Evolutionary conservation across 1,140 invertebrate species (phyloP).

Genomic region (Diabrotica virgifera): DNA sequence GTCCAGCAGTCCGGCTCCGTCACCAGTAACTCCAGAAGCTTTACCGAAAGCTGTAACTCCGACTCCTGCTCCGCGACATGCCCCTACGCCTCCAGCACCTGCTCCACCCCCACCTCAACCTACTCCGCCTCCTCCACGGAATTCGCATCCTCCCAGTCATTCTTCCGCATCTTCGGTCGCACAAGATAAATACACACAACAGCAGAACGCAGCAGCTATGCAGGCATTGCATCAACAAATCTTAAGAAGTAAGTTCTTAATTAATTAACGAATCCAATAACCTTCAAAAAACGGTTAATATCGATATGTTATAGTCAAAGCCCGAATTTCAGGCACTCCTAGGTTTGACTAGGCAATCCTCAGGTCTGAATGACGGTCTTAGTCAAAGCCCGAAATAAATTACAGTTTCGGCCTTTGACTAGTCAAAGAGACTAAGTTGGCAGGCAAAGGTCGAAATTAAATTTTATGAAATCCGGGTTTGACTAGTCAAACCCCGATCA

Average conservation of each 20-base stretch:
- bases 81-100: constrained; percentile 49
- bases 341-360: too few species aligned
- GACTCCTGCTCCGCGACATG: constrained; percentile 53
- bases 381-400: too few species aligned
- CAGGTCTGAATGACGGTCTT: too few species aligned
- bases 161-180: constrained; percentile 52
- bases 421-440: too few species aligned
- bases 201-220: constrained; percentile 66
- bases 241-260: constrained; percentile 60
- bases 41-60: constrained; percentile 57
- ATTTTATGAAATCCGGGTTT: too few species aligned
- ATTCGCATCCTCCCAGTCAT: constrained; percentile 34
- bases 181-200: constrained; percentile 63
- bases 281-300: too few species aligned
- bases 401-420: too few species aligned
- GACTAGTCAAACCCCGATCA: too few species aligned
- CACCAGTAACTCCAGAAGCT: constrained; percentile 48
- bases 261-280: not conserved
- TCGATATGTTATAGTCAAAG: too few species aligned
- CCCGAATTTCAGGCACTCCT: too few species aligned
- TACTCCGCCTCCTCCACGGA: constrained; percentile 39
- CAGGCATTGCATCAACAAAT: constrained; percentile 78
- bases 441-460: too few species aligned
- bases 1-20: constrained; percentile 47
- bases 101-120: constrained; percentile 45